A percentile compares a stretch with the other conserved stretches of the same genome.
phyloP scores from a whole-genome alignment of 2,113 vertebrate genomes.

The Oncorhynchus nerka region DNA sequence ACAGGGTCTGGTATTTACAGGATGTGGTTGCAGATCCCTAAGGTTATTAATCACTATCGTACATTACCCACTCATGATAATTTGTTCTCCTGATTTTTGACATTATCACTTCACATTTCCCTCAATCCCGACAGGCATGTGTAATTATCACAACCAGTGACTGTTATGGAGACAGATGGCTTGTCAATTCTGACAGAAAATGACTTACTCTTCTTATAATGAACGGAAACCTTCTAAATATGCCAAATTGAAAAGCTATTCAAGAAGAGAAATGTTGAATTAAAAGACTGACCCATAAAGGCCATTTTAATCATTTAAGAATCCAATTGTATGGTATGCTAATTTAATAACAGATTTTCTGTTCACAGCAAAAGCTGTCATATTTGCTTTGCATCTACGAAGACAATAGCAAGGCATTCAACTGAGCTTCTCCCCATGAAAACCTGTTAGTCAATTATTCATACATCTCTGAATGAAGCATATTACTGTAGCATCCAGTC shows the following conservation, averaged over 20 bases:
- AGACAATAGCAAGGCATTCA: neutral
- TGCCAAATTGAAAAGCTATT: no score
- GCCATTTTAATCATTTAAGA: no score
- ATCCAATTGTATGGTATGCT: no score
- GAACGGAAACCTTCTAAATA: no score
- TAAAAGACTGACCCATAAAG: no score
- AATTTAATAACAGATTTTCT: no score
- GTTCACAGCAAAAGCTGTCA: neutral
- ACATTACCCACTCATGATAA: constrained; percentile 30
- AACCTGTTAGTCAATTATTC: neutral
- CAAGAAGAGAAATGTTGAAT: no score
- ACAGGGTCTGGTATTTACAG: constrained; percentile 30
- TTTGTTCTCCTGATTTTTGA: constrained; percentile 19
- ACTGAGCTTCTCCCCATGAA: neutral
- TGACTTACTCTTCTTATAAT: no score
- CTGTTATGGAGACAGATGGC: neutral
- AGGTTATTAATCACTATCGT: constrained; percentile 30
- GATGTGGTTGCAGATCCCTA: constrained; percentile 38
- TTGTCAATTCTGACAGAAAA: no score
- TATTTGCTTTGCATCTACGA: neutral
- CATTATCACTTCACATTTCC: constrained; percentile 39
- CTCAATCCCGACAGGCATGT: constrained; percentile 17
- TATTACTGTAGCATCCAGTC: neutral
- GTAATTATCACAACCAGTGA: constrained; percentile 19
- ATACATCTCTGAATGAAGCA: neutral